Conservation (phyloP, 2,113 vertebrate genomes). For the Neogobius melanostomus region DNA sequence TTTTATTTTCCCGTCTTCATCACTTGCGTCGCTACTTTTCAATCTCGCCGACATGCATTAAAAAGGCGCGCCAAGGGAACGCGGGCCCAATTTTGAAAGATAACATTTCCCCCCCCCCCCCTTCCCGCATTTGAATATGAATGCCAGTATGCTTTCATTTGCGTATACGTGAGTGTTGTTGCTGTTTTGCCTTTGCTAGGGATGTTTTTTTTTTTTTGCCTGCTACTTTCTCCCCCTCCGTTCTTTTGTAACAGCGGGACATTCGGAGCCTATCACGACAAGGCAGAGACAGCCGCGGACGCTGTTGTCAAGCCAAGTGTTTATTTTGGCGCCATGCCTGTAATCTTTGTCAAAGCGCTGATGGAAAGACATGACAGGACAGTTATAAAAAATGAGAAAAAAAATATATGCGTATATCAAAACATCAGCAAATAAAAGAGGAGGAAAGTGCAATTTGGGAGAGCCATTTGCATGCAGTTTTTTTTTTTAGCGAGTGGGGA, state of each 20-base stretch:
- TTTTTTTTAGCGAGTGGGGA: not conserved
- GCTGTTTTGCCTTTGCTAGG: conserved; percentile 34
- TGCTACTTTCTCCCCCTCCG: conserved; percentile 16
- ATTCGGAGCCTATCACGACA: conserved; percentile 42
- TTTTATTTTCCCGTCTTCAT: conserved; percentile 26
- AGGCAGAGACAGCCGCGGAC: conserved; percentile 33
- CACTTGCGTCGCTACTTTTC: conserved; percentile 62
- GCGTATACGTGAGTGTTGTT: conserved; percentile 29
- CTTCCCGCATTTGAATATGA: conserved; percentile 70
- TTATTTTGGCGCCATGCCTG: conserved; percentile 53
- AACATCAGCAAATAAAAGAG: conserved; percentile 27
- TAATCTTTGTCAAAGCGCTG: conserved; percentile 61
- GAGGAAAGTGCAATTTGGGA: conserved; percentile 31
- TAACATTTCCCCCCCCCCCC: conserved; percentile 24
- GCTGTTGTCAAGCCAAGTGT: conserved; percentile 62
- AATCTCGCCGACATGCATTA: conserved; percentile 70
- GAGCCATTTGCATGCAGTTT: conserved; percentile 35
- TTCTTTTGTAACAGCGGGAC: conserved; percentile 51
- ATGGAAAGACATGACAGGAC: conserved; percentile 55
- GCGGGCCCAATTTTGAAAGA: conserved; percentile 67
- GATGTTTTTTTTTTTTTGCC: conserved; percentile 24
- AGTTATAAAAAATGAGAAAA: conserved; percentile 33
- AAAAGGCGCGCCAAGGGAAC: conserved; percentile 52
- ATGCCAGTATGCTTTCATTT: conserved; percentile 54
- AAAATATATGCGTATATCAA: conserved; percentile 24